phyloP scores from a whole-genome alignment of 1,140 invertebrate species.

The Cydia splendana region DNA sequence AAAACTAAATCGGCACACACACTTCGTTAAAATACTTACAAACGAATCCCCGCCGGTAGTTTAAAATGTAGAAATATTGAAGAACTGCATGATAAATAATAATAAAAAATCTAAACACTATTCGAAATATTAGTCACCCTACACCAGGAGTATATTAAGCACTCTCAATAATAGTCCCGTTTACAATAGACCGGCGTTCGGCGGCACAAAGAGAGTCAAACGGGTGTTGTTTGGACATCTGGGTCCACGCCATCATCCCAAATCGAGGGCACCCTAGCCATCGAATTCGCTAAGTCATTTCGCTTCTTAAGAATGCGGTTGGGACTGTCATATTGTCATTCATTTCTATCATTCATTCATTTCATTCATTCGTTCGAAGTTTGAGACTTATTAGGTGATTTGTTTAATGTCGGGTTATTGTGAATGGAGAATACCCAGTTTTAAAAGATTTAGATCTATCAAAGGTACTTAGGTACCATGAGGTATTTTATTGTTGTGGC shows the following conservation, averaged over 20 bases:
- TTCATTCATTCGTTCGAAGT: constrained; percentile 35
- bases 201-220: constrained; percentile 48
- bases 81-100: neutral
- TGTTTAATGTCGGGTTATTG: constrained; percentile 1
- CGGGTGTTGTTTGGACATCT: constrained; percentile 71
- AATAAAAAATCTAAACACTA: neutral
- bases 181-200: constrained; percentile 57
- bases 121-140: constrained; percentile 44
- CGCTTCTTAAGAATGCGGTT: constrained; percentile 43
- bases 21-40: too few relatives aligned
- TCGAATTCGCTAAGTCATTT: constrained; percentile 44
- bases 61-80: too few relatives aligned
- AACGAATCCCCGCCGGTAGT: too few relatives aligned
- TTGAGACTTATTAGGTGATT: constrained; percentile 28
- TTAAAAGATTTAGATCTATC: neutral
- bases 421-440: neutral
- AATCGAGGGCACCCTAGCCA: constrained; percentile 43
- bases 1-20: too few relatives aligned
- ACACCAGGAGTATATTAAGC: constrained; percentile 61
- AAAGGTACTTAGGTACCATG: neutral
- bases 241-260: constrained; percentile 49
- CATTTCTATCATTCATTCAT: neutral
- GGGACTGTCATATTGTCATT: constrained; percentile 22
- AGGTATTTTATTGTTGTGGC: neutral
- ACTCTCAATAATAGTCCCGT: constrained; percentile 59